These are phyloP conservation scores for Uropsilus gracilis DNA, from an alignment of 2,113 vertebrate genomes.

Conservation along the genomic window DNA sequence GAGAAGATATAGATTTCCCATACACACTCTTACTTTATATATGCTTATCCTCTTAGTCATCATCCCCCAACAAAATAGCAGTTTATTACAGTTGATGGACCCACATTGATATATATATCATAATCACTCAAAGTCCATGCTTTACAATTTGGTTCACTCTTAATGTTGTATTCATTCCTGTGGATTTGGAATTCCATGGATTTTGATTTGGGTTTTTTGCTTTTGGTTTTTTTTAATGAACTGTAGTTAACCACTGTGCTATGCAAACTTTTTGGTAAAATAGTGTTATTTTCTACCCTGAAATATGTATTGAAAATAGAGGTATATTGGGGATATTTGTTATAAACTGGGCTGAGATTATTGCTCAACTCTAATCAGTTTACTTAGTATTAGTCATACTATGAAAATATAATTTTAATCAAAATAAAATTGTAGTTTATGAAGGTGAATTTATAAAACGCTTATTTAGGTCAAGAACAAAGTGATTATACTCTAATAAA, in stretches of 20 bases:
- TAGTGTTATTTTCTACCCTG: neutral
- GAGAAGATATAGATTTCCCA: neutral
- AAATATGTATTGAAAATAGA: constrained; percentile 33
- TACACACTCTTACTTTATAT: neutral
- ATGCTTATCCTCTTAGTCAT: neutral
- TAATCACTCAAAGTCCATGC: neutral
- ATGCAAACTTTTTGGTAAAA: neutral
- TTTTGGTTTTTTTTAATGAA: neutral
- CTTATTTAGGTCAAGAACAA: neutral
- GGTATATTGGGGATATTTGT: neutral
- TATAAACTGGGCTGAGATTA: neutral
- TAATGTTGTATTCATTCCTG: neutral
- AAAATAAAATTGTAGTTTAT: neutral
- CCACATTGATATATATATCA: neutral
- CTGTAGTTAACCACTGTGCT: neutral
- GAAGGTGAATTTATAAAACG: constrained; percentile 35
- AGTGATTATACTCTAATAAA: neutral
- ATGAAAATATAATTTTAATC: neutral
- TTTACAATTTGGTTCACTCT: neutral
- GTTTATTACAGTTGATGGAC: neutral
- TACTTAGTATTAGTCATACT: neutral
- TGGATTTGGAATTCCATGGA: neutral
- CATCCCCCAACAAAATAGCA: neutral
- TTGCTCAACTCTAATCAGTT: neutral
- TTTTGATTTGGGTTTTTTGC: neutral